Base-by-base conservation (phyloP, 2,113 vertebrate genomes). In the Embiotoca jacksoni region DNA sequence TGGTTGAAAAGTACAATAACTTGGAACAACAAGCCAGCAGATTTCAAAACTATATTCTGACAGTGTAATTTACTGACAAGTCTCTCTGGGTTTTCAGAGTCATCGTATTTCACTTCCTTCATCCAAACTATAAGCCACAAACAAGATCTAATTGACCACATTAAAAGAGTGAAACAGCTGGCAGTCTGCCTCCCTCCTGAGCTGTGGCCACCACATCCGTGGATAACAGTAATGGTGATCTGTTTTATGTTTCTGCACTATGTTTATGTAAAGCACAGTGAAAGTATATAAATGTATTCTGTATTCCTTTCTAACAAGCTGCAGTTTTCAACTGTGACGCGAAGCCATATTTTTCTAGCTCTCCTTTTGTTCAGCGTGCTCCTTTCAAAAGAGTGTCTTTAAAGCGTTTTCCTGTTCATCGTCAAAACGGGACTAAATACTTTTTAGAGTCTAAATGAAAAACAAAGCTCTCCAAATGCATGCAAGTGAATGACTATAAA, bases 41-140 rank as follows among this genome's bases (percentile, higher is more conserved):
- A 56, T 57, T 14, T 49, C 36, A 50, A 16, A 54, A 54, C 69
- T 77, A 36, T 73, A 77, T 81, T 70, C 33, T 67, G 49, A 65
- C 41, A 33, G 0, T 33, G 50, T 15, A 80, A 9, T 49, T 54
- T 16, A 66, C 33, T 32, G 47, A 64, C 30, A 59, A 41, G 54
- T 31, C 23, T 23, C 23, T 23, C 23, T 23, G 59, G 58, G 54
- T 39, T 50, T 64, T 30, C 15, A 35, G 23, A 23, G 23, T 23
- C 23, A 23, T 54, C 50, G 54, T 39, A 37, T 32, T 44, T 41
- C 30, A 47, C 44, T 71, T 74, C 7, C 23, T 23, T 23, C 23
- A 23, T 61, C n/a, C n/a, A 46, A 64, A 41, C 30, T 61, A 37
- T 7, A 15, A 36, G 58, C 49, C 10, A 52, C 66, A 71, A 78